Conservation (phyloP, 2,113 vertebrate genomes). For the Vireo altiloquus region DNA sequence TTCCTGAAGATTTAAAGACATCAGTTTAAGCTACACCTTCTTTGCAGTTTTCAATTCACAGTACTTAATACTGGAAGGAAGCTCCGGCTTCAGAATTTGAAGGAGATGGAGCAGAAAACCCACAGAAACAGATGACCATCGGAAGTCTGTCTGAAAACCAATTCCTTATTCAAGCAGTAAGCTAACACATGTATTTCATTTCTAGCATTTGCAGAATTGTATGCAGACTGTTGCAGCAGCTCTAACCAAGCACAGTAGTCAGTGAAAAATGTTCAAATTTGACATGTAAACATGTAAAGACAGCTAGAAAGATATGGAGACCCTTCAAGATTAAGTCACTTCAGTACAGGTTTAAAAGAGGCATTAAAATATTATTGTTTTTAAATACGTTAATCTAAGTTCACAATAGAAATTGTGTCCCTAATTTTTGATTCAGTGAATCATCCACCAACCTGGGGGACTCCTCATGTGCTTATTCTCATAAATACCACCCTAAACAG, state of each 20-base stretch:
- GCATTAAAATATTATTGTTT: neutral
- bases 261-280: neutral
- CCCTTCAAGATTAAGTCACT: neutral
- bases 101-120: neutral
- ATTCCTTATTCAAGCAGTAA: neutral
- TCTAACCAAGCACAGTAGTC: neutral
- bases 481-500: neutral
- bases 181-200: neutral
- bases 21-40: neutral
- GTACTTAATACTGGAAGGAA: neutral
- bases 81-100: neutral
- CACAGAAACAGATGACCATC: neutral
- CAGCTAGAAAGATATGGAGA: neutral
- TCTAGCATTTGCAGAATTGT: neutral
- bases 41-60: neutral
- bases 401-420: neutral
- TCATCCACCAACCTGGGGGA: neutral
- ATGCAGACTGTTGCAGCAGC: neutral
- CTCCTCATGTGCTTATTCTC: neutral
- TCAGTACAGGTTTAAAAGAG: neutral
- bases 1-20: constrained; percentile 75
- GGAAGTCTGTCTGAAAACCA: neutral
- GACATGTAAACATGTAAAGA: neutral
- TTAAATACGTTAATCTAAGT: neutral
- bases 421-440: neutral